Conservation (phyloP, 2,113 vertebrate genomes). For the Parus major region DNA sequence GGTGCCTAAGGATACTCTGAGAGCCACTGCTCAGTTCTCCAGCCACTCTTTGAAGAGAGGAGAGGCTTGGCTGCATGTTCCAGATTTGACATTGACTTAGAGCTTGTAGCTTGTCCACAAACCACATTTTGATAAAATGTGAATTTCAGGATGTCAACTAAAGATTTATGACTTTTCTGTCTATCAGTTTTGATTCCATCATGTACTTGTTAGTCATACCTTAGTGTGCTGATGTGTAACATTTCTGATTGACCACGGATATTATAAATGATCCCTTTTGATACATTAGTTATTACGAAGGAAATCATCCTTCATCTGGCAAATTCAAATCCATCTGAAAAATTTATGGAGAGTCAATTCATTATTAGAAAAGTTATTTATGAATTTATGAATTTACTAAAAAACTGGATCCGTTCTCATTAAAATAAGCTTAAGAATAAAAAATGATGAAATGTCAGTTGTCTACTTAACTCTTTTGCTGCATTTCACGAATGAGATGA, state of each 20-base stretch:
- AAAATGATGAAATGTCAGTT: slow-evolving; percentile 40
- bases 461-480: slow-evolving; percentile 15
- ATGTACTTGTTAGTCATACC: slow-evolving; percentile 26
- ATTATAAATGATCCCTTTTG: slow-evolving; percentile 51
- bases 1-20: neutral
- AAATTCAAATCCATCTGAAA: slow-evolving; percentile 61
- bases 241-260: slow-evolving; percentile 29
- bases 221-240: neutral
- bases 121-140: slow-evolving; percentile 6
- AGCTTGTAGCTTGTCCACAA: neutral
- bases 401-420: slow-evolving; percentile 12
- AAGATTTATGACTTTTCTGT: slow-evolving; percentile 19
- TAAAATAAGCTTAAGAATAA: slow-evolving; percentile 55
- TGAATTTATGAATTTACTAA: slow-evolving; percentile 57
- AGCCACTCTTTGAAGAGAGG: neutral
- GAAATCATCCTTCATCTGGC: slow-evolving; percentile 31
- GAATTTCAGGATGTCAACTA: slow-evolving; percentile 32
- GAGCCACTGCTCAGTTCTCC: neutral
- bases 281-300: slow-evolving; percentile 53
- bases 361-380: slow-evolving; percentile 58
- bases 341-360: slow-evolving; percentile 40
- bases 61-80: neutral
- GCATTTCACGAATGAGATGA: slow-evolving; percentile 18
- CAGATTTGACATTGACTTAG: neutral
- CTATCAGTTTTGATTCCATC: slow-evolving; percentile 48